A percentile compares a stretch with the other conserved stretches of the same genome.
Conservation (phyloP, 2,113 vertebrate genomes). For the Lagopus leucura region DNA sequence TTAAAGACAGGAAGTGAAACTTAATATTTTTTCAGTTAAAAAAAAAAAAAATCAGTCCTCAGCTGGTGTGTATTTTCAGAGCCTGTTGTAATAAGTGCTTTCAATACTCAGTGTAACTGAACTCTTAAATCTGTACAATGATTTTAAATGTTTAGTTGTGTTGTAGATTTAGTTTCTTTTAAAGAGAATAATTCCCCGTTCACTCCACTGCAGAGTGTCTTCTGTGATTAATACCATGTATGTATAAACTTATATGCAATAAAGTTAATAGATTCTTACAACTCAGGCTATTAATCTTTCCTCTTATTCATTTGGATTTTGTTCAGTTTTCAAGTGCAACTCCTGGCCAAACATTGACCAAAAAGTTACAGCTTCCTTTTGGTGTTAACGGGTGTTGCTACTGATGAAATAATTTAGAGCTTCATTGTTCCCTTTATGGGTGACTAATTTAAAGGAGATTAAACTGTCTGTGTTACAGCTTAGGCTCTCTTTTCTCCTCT, state of each 20-base stretch:
- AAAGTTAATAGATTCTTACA: constrained; percentile 22
- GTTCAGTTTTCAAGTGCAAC: neutral
- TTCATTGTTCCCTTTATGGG: neutral
- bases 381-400: neutral
- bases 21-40: neutral
- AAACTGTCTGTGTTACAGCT: neutral
- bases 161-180: neutral
- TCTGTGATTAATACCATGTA: neutral
- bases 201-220: neutral
- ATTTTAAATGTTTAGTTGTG: neutral
- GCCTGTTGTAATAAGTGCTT: neutral
- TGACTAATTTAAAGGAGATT: neutral
- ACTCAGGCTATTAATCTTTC: neutral
- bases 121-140: neutral
- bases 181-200: neutral
- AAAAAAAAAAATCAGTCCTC: neutral
- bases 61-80: neutral
- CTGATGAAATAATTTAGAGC: constrained; percentile 43
- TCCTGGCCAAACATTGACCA: neutral
- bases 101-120: neutral
- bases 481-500: neutral
- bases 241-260: neutral
- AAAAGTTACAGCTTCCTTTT: neutral
- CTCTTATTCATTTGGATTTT: neutral
- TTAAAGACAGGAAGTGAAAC: neutral